Evolutionary conservation across 2,113 vertebrate species (phyloP).

Genomic region (Phrynosoma platyrhinos): DNA sequence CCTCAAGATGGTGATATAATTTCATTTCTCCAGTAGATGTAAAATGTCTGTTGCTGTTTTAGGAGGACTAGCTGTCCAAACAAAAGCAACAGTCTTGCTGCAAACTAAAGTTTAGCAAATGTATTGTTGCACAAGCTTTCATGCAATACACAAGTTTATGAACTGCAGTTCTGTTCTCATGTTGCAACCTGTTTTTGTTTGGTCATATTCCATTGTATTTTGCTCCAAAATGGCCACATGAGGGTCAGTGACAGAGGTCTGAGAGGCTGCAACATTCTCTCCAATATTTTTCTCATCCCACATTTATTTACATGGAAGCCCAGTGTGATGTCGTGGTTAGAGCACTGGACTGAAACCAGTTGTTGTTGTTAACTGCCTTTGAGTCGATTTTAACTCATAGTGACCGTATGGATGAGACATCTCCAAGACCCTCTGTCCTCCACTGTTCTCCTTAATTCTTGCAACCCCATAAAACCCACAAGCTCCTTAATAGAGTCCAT

Average conservation of each 20-base stretch:
- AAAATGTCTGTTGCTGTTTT: not conserved
- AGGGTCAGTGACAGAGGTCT: not conserved
- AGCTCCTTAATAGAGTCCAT: too few relatives aligned
- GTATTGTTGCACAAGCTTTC: not conserved
- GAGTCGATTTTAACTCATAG: too few relatives aligned
- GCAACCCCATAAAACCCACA: too few relatives aligned
- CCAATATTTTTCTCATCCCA: not conserved
- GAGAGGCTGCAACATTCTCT: not conserved
- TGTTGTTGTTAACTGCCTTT: too few relatives aligned
- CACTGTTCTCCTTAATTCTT: too few relatives aligned
- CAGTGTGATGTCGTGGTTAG: too few relatives aligned
- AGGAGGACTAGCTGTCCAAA: not conserved
- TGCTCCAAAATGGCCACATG: not conserved
- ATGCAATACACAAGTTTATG: not conserved
- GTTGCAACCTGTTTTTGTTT: not conserved
- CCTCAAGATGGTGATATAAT: slow-evolving; percentile 60
- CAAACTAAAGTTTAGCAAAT: not conserved
- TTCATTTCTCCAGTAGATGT: not conserved
- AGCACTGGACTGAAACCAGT: too few relatives aligned
- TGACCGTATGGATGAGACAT: too few relatives aligned
- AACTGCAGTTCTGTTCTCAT: not conserved
- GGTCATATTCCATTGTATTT: not conserved
- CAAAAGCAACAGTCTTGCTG: not conserved
- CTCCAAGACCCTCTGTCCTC: too few relatives aligned
- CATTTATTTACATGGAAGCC: too few relatives aligned